phyloP scores from a whole-genome alignment of 1,140 invertebrate species.

The Drosophila trapezifrons region DNA sequence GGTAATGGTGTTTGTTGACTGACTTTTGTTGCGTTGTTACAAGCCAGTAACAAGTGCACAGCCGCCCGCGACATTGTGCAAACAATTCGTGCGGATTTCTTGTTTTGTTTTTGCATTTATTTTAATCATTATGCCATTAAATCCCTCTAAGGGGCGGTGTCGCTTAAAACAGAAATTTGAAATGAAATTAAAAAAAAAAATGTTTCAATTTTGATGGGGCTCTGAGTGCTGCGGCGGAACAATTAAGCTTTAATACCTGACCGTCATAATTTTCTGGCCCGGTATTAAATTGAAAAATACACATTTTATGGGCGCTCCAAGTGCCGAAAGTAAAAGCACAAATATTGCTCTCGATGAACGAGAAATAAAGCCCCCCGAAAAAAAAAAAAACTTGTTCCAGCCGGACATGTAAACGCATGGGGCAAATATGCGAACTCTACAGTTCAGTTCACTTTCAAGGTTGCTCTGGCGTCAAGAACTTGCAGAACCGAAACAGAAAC shows the following conservation, averaged over 20 bases:
- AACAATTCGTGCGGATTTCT: conserved; percentile 41
- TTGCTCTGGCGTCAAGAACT: conserved; percentile 63
- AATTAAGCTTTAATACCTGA: conserved; percentile 25
- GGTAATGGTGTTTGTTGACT: conserved; percentile 60
- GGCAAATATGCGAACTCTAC: conserved; percentile 48
- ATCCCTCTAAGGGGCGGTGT: conserved; percentile 14
- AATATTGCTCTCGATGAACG: conserved; percentile 34
- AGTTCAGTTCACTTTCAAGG: conserved; percentile 74
- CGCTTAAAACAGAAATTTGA: conserved; percentile 17
- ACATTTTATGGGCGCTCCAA: conserved; percentile 24
- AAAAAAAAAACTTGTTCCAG: conserved; percentile 45
- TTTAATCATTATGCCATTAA: conserved; percentile 55
- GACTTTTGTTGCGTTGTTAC: conserved; percentile 55
- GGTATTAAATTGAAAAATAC: conserved; percentile 19
- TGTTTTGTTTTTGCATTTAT: conserved; percentile 36
- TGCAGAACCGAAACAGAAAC: conserved; percentile 59
- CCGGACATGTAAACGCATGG: conserved; percentile 57
- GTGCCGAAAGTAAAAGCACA: conserved; percentile 37
- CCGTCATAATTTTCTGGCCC: conserved; percentile 22
- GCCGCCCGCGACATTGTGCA: conserved; percentile 58
- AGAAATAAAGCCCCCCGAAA: conserved; percentile 13
- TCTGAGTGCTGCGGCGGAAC: conserved; percentile 10
- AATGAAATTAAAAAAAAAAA: conserved; percentile 16
- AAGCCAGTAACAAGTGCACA: conserved; percentile 45
- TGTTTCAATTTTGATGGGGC: conserved; percentile 30